These are phyloP conservation scores for Embiotoca jacksoni DNA, from an alignment of 2,113 vertebrate species.

Conservation along the genomic window DNA sequence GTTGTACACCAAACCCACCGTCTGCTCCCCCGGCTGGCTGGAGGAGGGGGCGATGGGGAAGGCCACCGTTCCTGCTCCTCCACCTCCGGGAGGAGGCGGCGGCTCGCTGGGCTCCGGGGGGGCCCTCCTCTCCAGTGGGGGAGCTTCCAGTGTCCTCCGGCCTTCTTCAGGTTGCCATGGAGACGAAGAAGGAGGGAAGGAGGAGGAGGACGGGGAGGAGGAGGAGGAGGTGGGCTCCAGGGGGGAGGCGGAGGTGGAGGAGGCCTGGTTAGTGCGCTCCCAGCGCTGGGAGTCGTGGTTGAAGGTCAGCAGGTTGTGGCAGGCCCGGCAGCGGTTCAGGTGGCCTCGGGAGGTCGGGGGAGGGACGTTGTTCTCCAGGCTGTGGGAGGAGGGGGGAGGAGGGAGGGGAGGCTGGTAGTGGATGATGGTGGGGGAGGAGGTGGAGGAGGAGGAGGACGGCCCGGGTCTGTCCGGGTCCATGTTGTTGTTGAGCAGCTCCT, in stretches of 20 bases:
- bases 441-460: slow-evolving; percentile 87
- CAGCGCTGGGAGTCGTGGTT: slow-evolving; percentile 98
- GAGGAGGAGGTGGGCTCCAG: slow-evolving; percentile 77
- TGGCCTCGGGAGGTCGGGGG: slow-evolving; percentile 90
- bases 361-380: slow-evolving; percentile 87
- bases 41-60: slow-evolving; percentile 77
- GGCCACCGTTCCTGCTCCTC: slow-evolving; percentile 68
- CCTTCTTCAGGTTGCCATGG: slow-evolving; percentile 80
- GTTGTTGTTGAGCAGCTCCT: slow-evolving; percentile 96
- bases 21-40: slow-evolving; percentile 90
- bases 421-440: slow-evolving; percentile 87
- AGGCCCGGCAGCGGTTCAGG: slow-evolving; percentile 96
- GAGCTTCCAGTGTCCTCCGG: slow-evolving; percentile 83
- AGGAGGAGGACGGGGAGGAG: slow-evolving; percentile 67
- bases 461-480: slow-evolving; percentile 92
- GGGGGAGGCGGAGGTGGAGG: slow-evolving; percentile 84
- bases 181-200: slow-evolving; percentile 42
- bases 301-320: slow-evolving; percentile 98
- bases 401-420: slow-evolving; percentile 71
- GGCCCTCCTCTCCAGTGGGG: slow-evolving; percentile 84
- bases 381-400: slow-evolving; percentile 83
- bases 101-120: slow-evolving; percentile 86
- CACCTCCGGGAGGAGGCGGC: slow-evolving; percentile 58
- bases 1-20: slow-evolving; percentile 96
- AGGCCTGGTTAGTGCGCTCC: slow-evolving; percentile 92